Evolutionary conservation across 2,888 invertebrate genomes (phyloP).

Genomic region (Coronaproctus castanopsis): DNA sequence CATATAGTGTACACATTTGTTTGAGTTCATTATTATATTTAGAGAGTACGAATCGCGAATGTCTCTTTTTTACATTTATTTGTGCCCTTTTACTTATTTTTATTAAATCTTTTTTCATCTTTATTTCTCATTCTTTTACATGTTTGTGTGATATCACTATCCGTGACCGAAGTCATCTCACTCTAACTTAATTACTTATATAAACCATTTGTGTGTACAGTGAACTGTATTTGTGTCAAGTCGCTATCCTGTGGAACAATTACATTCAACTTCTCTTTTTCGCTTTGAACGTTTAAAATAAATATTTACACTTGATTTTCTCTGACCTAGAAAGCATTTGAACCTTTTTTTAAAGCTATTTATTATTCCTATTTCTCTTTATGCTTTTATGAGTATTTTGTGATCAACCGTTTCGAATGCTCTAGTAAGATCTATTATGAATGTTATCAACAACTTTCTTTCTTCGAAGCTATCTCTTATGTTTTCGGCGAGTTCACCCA

Average conservation of each 20-base stretch:
- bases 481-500: background rate
- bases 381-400: background rate
- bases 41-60: background rate
- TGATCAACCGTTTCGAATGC: background rate
- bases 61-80: background rate
- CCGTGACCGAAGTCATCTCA: background rate
- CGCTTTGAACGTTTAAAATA: background rate
- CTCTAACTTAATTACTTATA: background rate
- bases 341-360: background rate
- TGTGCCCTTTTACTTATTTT: background rate
- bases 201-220: background rate
- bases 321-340: background rate
- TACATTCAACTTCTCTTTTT: background rate
- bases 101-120: background rate
- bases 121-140: background rate
- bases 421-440: background rate
- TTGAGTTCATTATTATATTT: background rate
- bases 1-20: too few relatives aligned
- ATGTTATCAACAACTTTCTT: background rate
- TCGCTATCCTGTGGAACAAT: background rate
- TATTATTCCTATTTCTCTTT: background rate
- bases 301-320: background rate
- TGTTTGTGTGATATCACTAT: background rate
- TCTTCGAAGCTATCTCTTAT: background rate
- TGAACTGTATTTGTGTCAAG: background rate